These are phyloP conservation scores for Pelobates fuscus DNA, from an alignment of 2,113 vertebrate species.

Conservation along the genomic window DNA sequence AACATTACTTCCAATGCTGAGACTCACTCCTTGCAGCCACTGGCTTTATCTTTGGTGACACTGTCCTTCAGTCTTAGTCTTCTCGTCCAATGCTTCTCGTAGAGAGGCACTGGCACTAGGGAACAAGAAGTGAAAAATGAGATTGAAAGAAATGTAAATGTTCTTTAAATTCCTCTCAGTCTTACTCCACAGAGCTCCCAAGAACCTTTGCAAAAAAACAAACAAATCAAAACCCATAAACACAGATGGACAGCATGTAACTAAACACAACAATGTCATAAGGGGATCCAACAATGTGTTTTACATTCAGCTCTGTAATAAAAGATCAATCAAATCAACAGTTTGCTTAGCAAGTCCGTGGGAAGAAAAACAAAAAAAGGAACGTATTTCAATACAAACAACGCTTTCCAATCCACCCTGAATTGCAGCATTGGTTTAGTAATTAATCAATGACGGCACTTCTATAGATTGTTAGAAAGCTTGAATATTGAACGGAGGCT, in stretches of 20 bases:
- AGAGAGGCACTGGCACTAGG: too few relatives aligned
- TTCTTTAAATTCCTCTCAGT: too few relatives aligned
- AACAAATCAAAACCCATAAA: neutral
- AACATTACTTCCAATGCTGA: too few relatives aligned
- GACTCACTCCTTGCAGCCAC: too few relatives aligned
- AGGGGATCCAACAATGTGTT: neutral
- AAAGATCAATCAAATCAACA: neutral
- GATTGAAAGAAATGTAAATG: too few relatives aligned
- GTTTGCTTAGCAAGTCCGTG: neutral
- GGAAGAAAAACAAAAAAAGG: neutral
- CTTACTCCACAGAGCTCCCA: neutral
- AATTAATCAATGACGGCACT: slow-evolving; percentile 13
- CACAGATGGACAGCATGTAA: neutral
- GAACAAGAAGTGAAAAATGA: too few relatives aligned
- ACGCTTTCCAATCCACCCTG: neutral
- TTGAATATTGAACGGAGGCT: neutral
- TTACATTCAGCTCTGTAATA: slow-evolving; percentile 5
- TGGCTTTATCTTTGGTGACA: too few relatives aligned
- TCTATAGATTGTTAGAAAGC: slow-evolving; percentile 5
- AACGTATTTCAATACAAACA: slow-evolving; percentile 1
- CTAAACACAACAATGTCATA: neutral
- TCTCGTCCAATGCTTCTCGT: slow-evolving; percentile 3
- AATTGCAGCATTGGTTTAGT: neutral
- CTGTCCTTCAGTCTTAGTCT: too few relatives aligned
- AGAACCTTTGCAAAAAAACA: neutral